Evolutionary conservation across 2,888 invertebrate species (phyloP).

Genomic region (Drosophila kanekoi): DNA sequence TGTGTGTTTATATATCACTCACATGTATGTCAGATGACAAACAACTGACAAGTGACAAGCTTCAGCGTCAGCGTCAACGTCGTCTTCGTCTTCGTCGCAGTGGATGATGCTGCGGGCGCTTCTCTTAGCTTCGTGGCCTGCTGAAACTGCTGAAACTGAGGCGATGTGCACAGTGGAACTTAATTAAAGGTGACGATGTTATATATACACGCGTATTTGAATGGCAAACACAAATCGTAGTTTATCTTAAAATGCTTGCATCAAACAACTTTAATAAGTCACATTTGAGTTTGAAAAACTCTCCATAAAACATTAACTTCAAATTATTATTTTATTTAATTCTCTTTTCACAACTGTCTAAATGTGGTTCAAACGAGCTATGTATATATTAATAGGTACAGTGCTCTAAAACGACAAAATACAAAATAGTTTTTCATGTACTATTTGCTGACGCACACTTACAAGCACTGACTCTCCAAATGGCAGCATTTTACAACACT

Average conservation of each 20-base stretch:
- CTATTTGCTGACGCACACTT: too few species aligned
- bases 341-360: too few species aligned
- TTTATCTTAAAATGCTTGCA: too few species aligned
- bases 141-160: constrained; percentile 27
- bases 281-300: too few species aligned
- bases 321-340: background rate
- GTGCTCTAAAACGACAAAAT: too few species aligned
- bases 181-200: constrained; percentile 12
- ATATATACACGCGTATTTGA: background rate
- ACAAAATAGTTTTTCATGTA: too few species aligned
- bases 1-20: constrained; percentile 83
- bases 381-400: too few species aligned
- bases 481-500: too few species aligned
- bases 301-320: background rate
- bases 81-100: constrained; percentile 40
- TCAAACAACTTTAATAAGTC: too few species aligned
- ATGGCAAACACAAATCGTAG: too few species aligned
- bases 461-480: too few species aligned
- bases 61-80: constrained; percentile 71
- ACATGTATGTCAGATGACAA: constrained; percentile 83
- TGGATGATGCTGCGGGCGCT: constrained; percentile 38
- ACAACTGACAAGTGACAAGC: constrained; percentile 84
- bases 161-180: constrained; percentile 53
- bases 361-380: too few species aligned
- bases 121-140: constrained; percentile 18